These are phyloP conservation scores for Linurgus olivaceus DNA, from an alignment of 2,797 vertebrate species.

Conservation along the genomic window DNA sequence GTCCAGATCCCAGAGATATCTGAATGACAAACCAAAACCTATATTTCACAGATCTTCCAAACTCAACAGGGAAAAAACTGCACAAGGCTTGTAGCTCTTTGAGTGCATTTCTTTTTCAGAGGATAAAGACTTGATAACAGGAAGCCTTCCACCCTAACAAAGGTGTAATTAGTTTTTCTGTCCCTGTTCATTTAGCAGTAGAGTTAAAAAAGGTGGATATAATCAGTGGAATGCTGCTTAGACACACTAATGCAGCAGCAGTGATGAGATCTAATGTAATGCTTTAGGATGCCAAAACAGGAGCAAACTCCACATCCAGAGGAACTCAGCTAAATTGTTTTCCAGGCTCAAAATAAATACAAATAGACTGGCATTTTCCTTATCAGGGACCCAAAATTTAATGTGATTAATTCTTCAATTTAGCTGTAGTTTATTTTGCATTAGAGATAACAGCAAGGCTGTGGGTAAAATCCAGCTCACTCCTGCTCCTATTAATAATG, in stretches of 20 bases:
- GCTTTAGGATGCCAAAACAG: background rate
- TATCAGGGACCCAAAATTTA: constrained; percentile 42
- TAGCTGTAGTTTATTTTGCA: constrained; percentile 31
- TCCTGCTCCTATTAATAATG: constrained; percentile 24
- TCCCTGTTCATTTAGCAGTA: constrained; percentile 17
- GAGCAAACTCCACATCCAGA: constrained; percentile 29
- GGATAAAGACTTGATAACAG: background rate
- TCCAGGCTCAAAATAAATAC: constrained; percentile 51
- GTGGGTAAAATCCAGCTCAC: constrained; percentile 15
- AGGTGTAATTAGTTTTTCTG: constrained; percentile 37
- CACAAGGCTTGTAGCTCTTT: background rate
- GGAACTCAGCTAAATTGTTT: constrained; percentile 49
- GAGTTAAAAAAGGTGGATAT: background rate
- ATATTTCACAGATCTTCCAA: background rate
- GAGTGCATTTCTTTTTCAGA: background rate
- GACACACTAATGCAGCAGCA: background rate
- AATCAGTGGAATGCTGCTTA: constrained; percentile 2
- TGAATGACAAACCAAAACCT: background rate
- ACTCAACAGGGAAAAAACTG: background rate
- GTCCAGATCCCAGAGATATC: background rate
- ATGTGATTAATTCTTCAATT: constrained; percentile 63
- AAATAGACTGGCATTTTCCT: constrained; percentile 21
- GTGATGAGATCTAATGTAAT: background rate
- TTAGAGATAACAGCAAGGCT: constrained; percentile 44
- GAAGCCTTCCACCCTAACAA: background rate